Evolutionary conservation across 2,888 invertebrate genomes (phyloP).

Genomic region (Arctia plantaginis): DNA sequence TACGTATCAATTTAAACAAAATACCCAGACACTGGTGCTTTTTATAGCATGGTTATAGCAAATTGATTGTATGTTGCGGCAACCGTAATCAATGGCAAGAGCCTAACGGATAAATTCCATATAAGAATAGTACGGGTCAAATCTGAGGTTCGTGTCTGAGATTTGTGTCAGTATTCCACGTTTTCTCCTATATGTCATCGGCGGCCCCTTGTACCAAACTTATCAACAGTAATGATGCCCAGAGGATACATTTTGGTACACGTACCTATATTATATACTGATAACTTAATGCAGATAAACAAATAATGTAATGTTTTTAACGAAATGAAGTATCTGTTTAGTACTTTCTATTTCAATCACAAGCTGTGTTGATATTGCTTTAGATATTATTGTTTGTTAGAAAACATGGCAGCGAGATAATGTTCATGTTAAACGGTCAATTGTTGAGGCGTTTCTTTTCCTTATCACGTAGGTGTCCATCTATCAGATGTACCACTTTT

Average conservation of each 20-base stretch:
- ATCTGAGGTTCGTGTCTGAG: slow-evolving; percentile 76
- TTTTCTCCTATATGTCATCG: slow-evolving; percentile 80
- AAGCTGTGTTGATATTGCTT: slow-evolving; percentile 42
- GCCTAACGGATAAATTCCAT: slow-evolving; percentile 80
- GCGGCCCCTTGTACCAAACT: slow-evolving; percentile 63
- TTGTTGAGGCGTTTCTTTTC: slow-evolving; percentile 24
- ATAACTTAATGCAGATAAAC: slow-evolving; percentile 29
- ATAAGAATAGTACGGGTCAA: slow-evolving; percentile 81
- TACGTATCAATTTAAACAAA: background rate
- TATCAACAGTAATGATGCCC: slow-evolving; percentile 56
- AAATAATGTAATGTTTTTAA: slow-evolving; percentile 49
- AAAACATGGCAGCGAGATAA: slow-evolving; percentile 41
- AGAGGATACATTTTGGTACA: slow-evolving; percentile 47
- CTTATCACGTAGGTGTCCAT: slow-evolving; percentile 16
- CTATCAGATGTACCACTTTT: background rate
- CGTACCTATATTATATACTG: background rate
- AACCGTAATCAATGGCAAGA: slow-evolving; percentile 72
- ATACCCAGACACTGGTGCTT: background rate
- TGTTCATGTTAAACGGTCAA: slow-evolving; percentile 20
- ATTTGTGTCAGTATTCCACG: slow-evolving; percentile 82
- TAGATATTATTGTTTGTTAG: slow-evolving; percentile 55
- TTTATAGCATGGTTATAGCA: slow-evolving; percentile 20
- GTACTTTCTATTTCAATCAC: slow-evolving; percentile 76
- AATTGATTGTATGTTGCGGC: slow-evolving; percentile 42
- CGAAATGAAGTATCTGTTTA: slow-evolving; percentile 53